Evolutionary conservation across 1,140 invertebrate genomes (phyloP).

Genomic region (Gerris buenoi): DNA sequence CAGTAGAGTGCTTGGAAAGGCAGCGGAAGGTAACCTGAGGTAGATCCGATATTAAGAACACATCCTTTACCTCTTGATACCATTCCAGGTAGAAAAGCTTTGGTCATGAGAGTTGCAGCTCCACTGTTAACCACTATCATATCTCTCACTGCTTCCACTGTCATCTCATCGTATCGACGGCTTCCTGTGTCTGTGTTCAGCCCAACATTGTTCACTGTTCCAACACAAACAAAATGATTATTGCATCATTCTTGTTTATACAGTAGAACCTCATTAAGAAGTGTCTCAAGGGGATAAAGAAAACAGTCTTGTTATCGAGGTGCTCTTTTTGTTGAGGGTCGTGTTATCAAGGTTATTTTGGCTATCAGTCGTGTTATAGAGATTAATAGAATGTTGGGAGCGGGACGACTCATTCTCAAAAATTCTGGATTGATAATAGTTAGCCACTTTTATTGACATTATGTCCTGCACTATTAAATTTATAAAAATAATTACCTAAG

Average conservation of each 20-base stretch:
- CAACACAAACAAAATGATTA: constrained; percentile 1
- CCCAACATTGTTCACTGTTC: constrained; percentile 1
- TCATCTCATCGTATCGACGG: neutral
- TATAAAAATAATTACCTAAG: neutral
- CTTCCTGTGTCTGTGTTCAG: neutral
- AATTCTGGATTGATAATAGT: too few relatives aligned
- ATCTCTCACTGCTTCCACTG: neutral
- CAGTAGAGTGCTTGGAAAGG: neutral
- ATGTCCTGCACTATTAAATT: neutral
- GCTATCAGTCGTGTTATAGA: too few relatives aligned
- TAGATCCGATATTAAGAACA: neutral
- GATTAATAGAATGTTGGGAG: too few relatives aligned
- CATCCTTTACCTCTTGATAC: neutral
- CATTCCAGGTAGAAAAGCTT: neutral
- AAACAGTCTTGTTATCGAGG: too few relatives aligned
- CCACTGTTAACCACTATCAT: neutral
- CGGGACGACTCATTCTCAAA: too few relatives aligned
- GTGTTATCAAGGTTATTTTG: too few relatives aligned
- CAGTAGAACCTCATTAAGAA: too few relatives aligned
- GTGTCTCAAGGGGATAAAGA: too few relatives aligned
- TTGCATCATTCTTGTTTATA: neutral
- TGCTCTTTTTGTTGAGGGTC: too few relatives aligned
- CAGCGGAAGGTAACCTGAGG: neutral
- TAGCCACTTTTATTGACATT: neutral
- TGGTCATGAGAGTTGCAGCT: neutral